phyloP scores from a whole-genome alignment of 2,888 invertebrate species.

The Lordiphosa fenestrarum region DNA sequence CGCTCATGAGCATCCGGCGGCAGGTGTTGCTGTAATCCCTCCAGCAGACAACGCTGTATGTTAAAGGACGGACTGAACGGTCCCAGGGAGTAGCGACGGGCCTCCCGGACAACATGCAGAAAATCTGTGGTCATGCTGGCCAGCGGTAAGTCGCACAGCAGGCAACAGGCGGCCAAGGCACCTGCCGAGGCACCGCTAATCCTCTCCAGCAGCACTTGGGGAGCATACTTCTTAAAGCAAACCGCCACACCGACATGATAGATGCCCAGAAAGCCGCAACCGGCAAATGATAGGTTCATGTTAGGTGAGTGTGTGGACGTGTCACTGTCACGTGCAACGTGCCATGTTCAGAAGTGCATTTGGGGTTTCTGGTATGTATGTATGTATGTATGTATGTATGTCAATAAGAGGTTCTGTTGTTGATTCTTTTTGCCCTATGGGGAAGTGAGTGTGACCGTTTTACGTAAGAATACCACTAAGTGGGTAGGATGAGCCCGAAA shows the following conservation, averaged over 20 bases:
- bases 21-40: slow-evolving; percentile 90
- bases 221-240: slow-evolving; percentile 97
- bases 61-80: slow-evolving; percentile 98
- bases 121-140: slow-evolving; percentile 87
- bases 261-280: slow-evolving; percentile 99
- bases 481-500: too few relatives aligned
- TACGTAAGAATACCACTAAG: slow-evolving; percentile 4
- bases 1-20: slow-evolving; percentile 94
- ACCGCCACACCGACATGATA: slow-evolving; percentile 99
- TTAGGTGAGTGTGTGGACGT: background rate
- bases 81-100: slow-evolving; percentile 92
- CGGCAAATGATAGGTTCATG: slow-evolving; percentile 98
- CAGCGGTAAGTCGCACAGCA: slow-evolving; percentile 91
- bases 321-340: background rate
- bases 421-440: background rate
- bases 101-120: slow-evolving; percentile 92
- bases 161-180: slow-evolving; percentile 93
- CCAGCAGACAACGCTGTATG: slow-evolving; percentile 91
- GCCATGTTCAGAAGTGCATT: too few relatives aligned
- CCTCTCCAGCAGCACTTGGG: slow-evolving; percentile 91
- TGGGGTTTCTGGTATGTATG: background rate
- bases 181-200: slow-evolving; percentile 98
- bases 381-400: background rate
- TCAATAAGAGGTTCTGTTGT: background rate
- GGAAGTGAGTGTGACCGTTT: slow-evolving; percentile 2